A percentile compares a stretch with the other conserved stretches of the same genome.
Evolutionary conservation across 2,888 invertebrate species (phyloP).

Genomic region (Stenoptilia bipunctidactyla): DNA sequence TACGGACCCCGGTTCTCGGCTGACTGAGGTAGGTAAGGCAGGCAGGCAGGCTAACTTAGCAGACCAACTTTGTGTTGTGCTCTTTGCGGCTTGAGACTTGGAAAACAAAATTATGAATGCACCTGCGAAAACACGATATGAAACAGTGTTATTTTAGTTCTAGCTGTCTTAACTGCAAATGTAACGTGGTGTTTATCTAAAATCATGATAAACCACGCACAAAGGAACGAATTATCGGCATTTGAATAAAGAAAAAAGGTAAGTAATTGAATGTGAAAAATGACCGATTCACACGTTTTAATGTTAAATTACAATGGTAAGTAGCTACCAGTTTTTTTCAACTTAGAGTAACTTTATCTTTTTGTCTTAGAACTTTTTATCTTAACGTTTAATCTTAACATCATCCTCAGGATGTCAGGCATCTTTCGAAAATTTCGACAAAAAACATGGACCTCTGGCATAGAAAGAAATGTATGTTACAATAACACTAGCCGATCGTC

Average conservation of each 20-base stretch:
- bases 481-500: too few species aligned
- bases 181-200: conserved; percentile 17
- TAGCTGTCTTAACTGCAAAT: conserved; percentile 1
- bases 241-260: conserved; percentile 31
- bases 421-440: too few species aligned
- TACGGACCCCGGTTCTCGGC: not conserved
- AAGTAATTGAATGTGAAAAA: conserved; percentile 35
- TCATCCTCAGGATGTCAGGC: too few species aligned
- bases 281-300: conserved; percentile 29
- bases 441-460: too few species aligned
- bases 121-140: not conserved
- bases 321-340: too few species aligned
- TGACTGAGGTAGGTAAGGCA: not conserved
- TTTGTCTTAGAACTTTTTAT: too few species aligned
- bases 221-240: conserved; percentile 32
- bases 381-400: too few species aligned
- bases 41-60: not conserved
- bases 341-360: too few species aligned
- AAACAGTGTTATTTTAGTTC: not conserved
- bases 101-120: not conserved
- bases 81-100: too few species aligned
- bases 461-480: too few species aligned
- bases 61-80: not conserved
- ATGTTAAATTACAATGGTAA: too few species aligned
- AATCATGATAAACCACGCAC: conserved; percentile 39